Conservation (phyloP, 1,140 invertebrate genomes). For the Coboldia fuscipes region DNA sequence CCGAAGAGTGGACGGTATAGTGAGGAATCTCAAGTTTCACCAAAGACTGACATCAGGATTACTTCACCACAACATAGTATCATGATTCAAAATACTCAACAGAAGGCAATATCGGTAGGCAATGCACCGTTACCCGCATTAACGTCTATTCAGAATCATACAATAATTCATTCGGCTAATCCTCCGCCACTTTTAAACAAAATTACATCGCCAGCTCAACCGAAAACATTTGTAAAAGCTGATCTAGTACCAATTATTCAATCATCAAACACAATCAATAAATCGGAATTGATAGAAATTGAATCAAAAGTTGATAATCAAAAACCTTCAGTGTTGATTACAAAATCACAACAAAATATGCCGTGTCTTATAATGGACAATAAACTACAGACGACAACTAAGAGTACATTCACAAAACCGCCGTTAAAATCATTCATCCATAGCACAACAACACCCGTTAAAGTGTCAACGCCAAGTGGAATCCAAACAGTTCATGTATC, state of each 20-base stretch:
- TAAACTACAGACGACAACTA: constrained; percentile 1
- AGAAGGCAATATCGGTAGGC: too few species aligned
- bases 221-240: background rate
- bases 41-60: too few species aligned
- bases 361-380: background rate
- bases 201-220: background rate
- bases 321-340: background rate
- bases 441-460: constrained; percentile 13
- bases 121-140: constrained; percentile 1
- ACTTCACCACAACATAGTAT: too few species aligned
- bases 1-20: too few species aligned
- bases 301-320: background rate
- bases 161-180: background rate
- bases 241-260: constrained; percentile 2
- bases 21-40: too few species aligned
- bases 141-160: constrained; percentile 1
- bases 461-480: constrained; percentile 16
- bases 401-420: constrained; percentile 1
- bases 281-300: background rate
- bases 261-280: background rate
- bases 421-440: constrained; percentile 1
- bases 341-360: background rate
- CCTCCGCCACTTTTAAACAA: constrained; percentile 1
- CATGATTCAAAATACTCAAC: too few species aligned
- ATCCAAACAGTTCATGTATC: constrained; percentile 19